Evolutionary conservation across 2,888 invertebrate genomes (phyloP).

Genomic region (Drosophila mercatorum): DNA sequence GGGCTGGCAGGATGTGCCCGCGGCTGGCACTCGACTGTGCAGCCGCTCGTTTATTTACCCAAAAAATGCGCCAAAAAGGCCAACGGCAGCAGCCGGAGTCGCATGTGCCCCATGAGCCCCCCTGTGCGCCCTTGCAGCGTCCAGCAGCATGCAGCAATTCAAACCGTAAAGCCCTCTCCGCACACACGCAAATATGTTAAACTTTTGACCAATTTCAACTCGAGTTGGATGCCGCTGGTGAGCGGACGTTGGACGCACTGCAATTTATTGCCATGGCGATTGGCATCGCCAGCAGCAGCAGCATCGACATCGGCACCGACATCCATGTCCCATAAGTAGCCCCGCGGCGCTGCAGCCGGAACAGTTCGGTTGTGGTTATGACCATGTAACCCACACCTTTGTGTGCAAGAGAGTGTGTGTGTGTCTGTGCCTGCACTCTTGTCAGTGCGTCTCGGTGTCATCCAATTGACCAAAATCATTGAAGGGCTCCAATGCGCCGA

Average conservation of each 20-base stretch:
- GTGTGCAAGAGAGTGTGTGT: neutral
- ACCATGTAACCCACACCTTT: slow-evolving; percentile 19
- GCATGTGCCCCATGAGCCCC: slow-evolving; percentile 4
- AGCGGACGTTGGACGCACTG: slow-evolving; percentile 54
- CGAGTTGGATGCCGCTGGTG: slow-evolving; percentile 61
- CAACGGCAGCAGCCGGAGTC: slow-evolving; percentile 34
- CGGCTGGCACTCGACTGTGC: slow-evolving; percentile 51
- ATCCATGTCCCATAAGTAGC: slow-evolving; percentile 54
- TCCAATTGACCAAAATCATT: slow-evolving; percentile 64
- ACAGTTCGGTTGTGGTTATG: slow-evolving; percentile 65
- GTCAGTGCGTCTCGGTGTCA: slow-evolving; percentile 44
- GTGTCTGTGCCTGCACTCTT: slow-evolving; percentile 7
- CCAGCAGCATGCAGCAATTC: slow-evolving; percentile 10
- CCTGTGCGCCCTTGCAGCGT: neutral
- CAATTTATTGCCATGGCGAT: slow-evolving; percentile 80
- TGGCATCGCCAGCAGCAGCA: slow-evolving; percentile 31
- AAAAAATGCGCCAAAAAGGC: slow-evolving; percentile 72
- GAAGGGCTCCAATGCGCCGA: slow-evolving; percentile 26
- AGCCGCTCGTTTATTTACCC: slow-evolving; percentile 62
- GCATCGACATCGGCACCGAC: slow-evolving; percentile 19
- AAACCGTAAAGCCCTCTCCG: slow-evolving; percentile 37
- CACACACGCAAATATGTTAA: slow-evolving; percentile 79
- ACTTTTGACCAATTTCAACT: slow-evolving; percentile 81
- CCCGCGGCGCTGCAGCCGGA: slow-evolving; percentile 55
- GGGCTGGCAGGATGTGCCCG: slow-evolving; percentile 29